phyloP scores from a whole-genome alignment of 1,140 invertebrate species.

The Episyrphus balteatus region DNA sequence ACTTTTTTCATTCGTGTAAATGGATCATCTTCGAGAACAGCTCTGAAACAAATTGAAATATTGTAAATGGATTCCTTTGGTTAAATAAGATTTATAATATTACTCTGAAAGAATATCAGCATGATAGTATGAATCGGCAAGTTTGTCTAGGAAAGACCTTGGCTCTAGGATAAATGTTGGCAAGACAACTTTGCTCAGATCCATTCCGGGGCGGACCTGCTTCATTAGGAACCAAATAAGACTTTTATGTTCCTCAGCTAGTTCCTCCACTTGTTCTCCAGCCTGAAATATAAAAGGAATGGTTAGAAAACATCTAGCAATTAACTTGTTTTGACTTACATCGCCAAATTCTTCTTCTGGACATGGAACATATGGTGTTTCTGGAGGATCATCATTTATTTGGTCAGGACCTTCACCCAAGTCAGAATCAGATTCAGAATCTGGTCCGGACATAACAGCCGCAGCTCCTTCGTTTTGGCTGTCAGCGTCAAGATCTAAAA shows the following conservation, averaged over 20 bases:
- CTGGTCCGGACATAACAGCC: conserved; percentile 25
- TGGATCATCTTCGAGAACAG: conserved; percentile 75
- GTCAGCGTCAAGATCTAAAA: conserved; percentile 30
- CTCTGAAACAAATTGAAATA: conserved; percentile 43
- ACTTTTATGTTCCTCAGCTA: conserved; percentile 90
- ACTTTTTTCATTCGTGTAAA: conserved; percentile 82
- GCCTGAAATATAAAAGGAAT: conserved; percentile 42
- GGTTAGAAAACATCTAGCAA: background rate
- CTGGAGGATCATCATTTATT: conserved; percentile 35
- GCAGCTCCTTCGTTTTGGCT: conserved; percentile 32
- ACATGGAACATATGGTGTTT: conserved; percentile 51
- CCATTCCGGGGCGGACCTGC: conserved; percentile 92
- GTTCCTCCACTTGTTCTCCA: conserved; percentile 81
- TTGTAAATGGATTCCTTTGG: background rate
- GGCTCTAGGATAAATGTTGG: conserved; percentile 86
- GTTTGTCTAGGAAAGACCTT: conserved; percentile 84
- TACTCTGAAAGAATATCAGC: conserved; percentile 80
- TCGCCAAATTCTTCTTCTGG: conserved; percentile 58
- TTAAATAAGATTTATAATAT: conserved; percentile 22
- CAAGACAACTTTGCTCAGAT: conserved; percentile 87
- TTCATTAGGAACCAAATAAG: conserved; percentile 89
- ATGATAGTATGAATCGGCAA: conserved; percentile 89
- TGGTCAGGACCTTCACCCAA: conserved; percentile 9
- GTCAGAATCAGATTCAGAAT: conserved; percentile 30
- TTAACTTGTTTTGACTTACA: conserved; percentile 36